Percentiles rank a stretch among this genome's conserved stretches.
phyloP scores from a whole-genome alignment of 1,140 invertebrate genomes.

The Euschistus heros region DNA sequence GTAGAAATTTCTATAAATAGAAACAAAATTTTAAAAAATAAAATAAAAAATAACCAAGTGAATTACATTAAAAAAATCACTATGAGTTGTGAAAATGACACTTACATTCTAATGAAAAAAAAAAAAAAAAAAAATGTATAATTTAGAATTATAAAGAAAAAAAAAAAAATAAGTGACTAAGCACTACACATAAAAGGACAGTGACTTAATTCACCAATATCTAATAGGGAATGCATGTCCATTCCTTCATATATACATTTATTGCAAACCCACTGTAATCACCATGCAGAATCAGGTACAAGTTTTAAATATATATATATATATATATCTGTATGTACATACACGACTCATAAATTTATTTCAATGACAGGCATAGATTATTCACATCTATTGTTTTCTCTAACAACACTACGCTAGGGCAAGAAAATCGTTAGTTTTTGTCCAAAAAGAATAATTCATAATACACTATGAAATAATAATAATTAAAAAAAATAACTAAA shows the following conservation, averaged over 20 bases:
- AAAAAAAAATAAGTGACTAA: not conserved
- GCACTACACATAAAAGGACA: not conserved
- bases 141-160: not conserved
- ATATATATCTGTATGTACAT: constrained; percentile 6
- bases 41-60: not conserved
- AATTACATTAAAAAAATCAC: not conserved
- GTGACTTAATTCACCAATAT: not conserved
- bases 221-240: constrained; percentile 10
- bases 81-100: not conserved
- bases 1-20: not conserved
- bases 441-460: too few relatives aligned
- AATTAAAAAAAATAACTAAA: too few relatives aligned
- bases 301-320: constrained; percentile 5
- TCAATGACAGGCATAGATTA: too few relatives aligned
- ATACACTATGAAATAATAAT: too few relatives aligned
- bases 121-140: not conserved
- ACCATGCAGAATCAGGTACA: constrained; percentile 17
- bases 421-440: too few relatives aligned
- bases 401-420: too few relatives aligned
- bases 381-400: too few relatives aligned
- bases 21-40: not conserved
- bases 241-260: constrained; percentile 2
- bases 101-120: not conserved
- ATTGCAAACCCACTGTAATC: constrained; percentile 10
- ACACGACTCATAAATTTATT: not conserved